Percentiles rank a stretch among this genome's conserved stretches.
These are phyloP conservation scores for Acanthaster planci DNA, from an alignment of 35 echinoderm and acorn worm genomes.

Conservation along the genomic window DNA sequence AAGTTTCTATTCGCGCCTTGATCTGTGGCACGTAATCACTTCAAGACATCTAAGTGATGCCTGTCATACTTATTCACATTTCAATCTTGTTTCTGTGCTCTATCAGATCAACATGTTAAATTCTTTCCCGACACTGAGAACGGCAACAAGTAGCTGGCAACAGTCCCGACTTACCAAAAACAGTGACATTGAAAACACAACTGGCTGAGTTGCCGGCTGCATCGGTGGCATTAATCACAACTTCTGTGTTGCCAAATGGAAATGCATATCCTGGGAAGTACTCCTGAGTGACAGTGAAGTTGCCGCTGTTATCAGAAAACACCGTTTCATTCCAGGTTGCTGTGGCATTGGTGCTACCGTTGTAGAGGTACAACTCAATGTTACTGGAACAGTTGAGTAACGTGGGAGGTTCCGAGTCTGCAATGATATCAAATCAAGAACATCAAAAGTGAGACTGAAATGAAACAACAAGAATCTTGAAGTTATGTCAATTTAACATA, in stretches of 20 bases:
- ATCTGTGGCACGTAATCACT: too few relatives aligned
- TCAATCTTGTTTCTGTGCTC: too few relatives aligned
- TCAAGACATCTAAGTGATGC: too few relatives aligned
- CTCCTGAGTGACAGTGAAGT: background rate
- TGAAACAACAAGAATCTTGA: too few relatives aligned
- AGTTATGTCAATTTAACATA: too few relatives aligned
- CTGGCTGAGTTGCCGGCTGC: constrained; percentile 24
- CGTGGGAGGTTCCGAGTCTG: constrained; percentile 26
- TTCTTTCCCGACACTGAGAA: too few relatives aligned
- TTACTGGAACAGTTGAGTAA: constrained; percentile 27
- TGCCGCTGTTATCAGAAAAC: constrained; percentile 17
- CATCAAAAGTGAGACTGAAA: background rate
- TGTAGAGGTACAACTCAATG: constrained; percentile 5
- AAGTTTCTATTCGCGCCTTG: too few relatives aligned
- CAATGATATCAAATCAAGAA: background rate
- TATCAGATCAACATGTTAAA: too few relatives aligned
- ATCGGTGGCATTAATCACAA: constrained; percentile 22
- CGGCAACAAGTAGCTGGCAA: too few relatives aligned
- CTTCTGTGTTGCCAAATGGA: constrained; percentile 28
- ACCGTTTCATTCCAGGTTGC: constrained; percentile 21
- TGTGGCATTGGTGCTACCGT: constrained; percentile 32
- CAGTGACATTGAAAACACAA: constrained; percentile 46
- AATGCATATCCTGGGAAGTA: background rate
- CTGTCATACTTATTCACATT: too few relatives aligned
- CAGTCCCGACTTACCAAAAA: constrained; percentile 37